phyloP scores from a whole-genome alignment of 2,797 vertebrate genomes.

The Strix occidentalis region DNA sequence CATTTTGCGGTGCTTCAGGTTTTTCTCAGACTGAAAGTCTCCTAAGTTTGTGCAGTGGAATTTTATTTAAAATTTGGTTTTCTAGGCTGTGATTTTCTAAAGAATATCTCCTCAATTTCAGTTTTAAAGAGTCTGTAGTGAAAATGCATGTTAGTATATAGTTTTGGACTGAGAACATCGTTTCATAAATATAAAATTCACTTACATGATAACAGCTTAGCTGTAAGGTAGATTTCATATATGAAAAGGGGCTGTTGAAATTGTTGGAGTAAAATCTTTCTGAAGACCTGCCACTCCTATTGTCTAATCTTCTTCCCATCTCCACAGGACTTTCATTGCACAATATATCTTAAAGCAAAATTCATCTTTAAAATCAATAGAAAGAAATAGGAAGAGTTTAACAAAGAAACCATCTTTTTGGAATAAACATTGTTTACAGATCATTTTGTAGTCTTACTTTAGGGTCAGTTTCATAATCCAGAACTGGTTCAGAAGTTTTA shows the following conservation, averaged over 20 bases:
- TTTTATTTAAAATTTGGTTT: background rate
- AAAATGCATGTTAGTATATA: background rate
- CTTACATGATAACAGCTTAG: background rate
- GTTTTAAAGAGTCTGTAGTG: background rate
- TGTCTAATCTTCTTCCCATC: background rate
- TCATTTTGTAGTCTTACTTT: slow-evolving; percentile 45
- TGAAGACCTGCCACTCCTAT: background rate
- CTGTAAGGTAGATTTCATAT: background rate
- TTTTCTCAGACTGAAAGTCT: background rate
- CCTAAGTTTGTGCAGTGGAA: background rate
- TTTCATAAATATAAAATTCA: background rate
- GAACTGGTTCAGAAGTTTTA: slow-evolving; percentile 41
- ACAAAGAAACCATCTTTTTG: background rate
- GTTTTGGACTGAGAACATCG: background rate
- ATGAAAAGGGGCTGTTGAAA: background rate
- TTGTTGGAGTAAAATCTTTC: background rate
- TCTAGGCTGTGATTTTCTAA: background rate
- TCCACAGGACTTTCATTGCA: background rate
- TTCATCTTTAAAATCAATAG: slow-evolving; percentile 3
- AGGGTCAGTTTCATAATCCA: slow-evolving; percentile 66
- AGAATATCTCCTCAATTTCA: background rate
- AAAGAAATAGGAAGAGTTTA: background rate
- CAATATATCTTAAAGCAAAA: slow-evolving; percentile 16
- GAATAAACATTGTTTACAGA: slow-evolving; percentile 4
- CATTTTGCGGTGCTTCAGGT: background rate